Conservation (phyloP, 2,113 vertebrate species). For the Neomonachus schauinslandi region DNA sequence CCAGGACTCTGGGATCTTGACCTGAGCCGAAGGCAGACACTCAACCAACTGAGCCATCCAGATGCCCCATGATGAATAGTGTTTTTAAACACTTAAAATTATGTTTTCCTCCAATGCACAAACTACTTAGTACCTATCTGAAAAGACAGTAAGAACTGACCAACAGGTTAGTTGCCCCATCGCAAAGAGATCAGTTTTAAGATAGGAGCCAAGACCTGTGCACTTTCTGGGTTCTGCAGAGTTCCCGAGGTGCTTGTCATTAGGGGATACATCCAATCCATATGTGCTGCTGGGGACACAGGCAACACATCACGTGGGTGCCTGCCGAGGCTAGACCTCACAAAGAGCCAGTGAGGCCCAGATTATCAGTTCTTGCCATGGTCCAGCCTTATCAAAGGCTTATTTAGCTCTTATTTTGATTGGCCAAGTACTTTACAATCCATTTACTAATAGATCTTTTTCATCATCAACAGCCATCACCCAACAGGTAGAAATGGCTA, state of each 20-base stretch:
- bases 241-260: background rate
- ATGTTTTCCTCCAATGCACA: background rate
- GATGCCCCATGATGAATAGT: background rate
- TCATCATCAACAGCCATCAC: constrained; percentile 11
- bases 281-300: background rate
- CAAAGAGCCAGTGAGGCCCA: background rate
- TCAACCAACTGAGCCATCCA: too few relatives aligned
- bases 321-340: background rate
- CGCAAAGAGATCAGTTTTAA: background rate
- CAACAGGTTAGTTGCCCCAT: background rate
- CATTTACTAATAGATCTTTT: constrained; percentile 60
- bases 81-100: constrained; percentile 33
- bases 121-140: background rate
- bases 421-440: constrained; percentile 55
- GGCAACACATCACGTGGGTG: fast-evolving
- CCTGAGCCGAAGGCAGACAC: too few relatives aligned
- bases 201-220: background rate
- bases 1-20: too few relatives aligned
- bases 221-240: background rate
- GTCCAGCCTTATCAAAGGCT: background rate
- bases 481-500: constrained; percentile 36
- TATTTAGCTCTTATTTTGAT: constrained; percentile 47
- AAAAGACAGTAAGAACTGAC: background rate
- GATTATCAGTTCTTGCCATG: background rate
- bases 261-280: background rate